Conservation (phyloP, 1,140 invertebrate species). For the Zaprionus camerounensis region DNA sequence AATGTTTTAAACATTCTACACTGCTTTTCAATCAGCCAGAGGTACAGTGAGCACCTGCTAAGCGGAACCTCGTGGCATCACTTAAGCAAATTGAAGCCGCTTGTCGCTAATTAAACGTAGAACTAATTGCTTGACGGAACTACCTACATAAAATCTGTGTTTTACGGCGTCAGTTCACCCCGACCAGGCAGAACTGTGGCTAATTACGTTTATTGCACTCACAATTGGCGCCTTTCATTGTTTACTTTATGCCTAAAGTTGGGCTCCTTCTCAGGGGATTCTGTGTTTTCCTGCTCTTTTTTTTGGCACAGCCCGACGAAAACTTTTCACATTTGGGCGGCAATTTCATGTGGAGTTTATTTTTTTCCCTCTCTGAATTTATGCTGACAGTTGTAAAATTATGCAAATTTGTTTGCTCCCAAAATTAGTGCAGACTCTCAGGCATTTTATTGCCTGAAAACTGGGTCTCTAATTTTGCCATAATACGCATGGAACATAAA, state of each 20-base stretch:
- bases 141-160: conserved; percentile 44
- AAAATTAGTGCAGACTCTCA: conserved; percentile 23
- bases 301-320: conserved; percentile 46
- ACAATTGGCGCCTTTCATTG: conserved; percentile 73
- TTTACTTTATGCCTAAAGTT: conserved; percentile 71
- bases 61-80: background rate
- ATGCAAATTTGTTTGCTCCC: conserved; percentile 42
- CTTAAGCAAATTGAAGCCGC: conserved; percentile 17
- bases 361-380: conserved; percentile 53
- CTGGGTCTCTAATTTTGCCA: conserved; percentile 9
- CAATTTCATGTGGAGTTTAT: conserved; percentile 57
- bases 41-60: conserved; percentile 26
- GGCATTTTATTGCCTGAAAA: conserved; percentile 37
- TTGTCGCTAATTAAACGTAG: conserved; percentile 43
- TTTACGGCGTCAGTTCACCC: conserved; percentile 33
- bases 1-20: conserved; percentile 51
- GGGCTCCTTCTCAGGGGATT: conserved; percentile 19
- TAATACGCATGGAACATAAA: conserved; percentile 23
- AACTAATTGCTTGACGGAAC: conserved; percentile 45
- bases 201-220: conserved; percentile 67
- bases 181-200: conserved; percentile 26
- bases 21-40: conserved; percentile 12
- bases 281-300: background rate
- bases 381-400: conserved; percentile 68
- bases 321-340: conserved; percentile 66